Evolutionary conservation across 2,797 vertebrate genomes (phyloP), one percentile per base, ranked within the genome.

Genomic region (Gobio occitaniae): DNA sequence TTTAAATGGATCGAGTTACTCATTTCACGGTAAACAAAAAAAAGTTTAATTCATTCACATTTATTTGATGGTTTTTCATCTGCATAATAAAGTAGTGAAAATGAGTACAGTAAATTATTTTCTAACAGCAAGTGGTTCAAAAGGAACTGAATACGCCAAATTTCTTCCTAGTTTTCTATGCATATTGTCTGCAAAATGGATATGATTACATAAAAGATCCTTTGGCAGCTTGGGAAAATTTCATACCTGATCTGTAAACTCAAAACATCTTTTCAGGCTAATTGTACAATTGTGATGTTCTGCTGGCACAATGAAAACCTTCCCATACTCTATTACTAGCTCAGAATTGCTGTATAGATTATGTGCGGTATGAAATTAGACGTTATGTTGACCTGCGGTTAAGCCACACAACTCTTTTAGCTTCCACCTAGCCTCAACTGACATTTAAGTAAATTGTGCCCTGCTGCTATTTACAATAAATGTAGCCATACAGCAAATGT

Each of bases 371-470:
- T 61, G 11, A 78, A 52, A 75, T 4, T 17, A 59, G 10, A 63
- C 1, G 16, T 19, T 41, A 56, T 11, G 3, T 12, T 84, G 21
- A 41, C n/a, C 75, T 25, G n/a, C 10, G 36, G n/a, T 71, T 78
- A 65, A 72, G n/a, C 16, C 70, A 63, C 32, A 41, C 29, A 41
- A 63, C 52, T 52, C 32, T 54, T 65, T 21, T 63, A 66, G 72
- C 32, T 32, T 52, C 38, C 15, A 69, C 41, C 54, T 80, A 81
- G n/a, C 70, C 19, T 83, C 78, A 90, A 86, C 87, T 90, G 50
- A 91, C 84, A 84, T 88, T 83, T 90, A 90, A 93, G 89, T 91
- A 93, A 86, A 91, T 80, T 77, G 79, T 56, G 16, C 75, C 88
- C 82, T 85, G 86, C 88, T 88, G 88, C 86, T 85, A 78, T 66